Evolutionary conservation across 1,140 invertebrate genomes (phyloP).

Genomic region (Zophobas morio): DNA sequence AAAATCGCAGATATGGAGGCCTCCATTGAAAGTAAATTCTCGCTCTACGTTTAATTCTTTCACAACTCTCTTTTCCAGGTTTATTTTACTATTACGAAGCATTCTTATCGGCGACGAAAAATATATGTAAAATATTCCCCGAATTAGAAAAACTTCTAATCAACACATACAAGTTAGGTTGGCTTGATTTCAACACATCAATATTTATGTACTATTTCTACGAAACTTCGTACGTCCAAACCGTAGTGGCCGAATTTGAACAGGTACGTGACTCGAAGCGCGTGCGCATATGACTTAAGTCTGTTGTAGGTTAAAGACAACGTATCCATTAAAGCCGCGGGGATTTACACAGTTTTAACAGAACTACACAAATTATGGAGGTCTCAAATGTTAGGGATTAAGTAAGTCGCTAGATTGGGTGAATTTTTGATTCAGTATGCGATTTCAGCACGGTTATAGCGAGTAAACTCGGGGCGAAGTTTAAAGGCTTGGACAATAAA

Average conservation of each 20-base stretch:
- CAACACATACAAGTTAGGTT: slow-evolving; percentile 58
- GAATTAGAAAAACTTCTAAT: slow-evolving; percentile 60
- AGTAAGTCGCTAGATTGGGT: slow-evolving; percentile 9
- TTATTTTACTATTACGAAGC: slow-evolving; percentile 61
- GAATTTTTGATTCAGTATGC: background rate
- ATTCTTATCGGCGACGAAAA: slow-evolving; percentile 60
- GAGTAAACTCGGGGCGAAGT: slow-evolving; percentile 11
- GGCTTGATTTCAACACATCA: slow-evolving; percentile 62
- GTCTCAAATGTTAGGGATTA: slow-evolving; percentile 42
- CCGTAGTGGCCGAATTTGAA: slow-evolving; percentile 36
- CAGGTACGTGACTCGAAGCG: background rate
- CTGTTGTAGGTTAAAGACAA: slow-evolving; percentile 42
- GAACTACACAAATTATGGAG: slow-evolving; percentile 37
- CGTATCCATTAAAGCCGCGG: slow-evolving; percentile 27
- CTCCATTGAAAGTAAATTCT: slow-evolving; percentile 37
- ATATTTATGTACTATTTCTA: slow-evolving; percentile 62
- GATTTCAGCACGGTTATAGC: slow-evolving; percentile 22
- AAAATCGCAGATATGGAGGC: slow-evolving; percentile 29
- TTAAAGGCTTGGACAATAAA: slow-evolving; percentile 26
- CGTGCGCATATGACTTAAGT: background rate
- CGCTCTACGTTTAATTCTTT: background rate
- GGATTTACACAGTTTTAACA: slow-evolving; percentile 39
- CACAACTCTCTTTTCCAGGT: slow-evolving; percentile 52
- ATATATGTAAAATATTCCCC: slow-evolving; percentile 55
- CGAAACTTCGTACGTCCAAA: slow-evolving; percentile 57